These are phyloP conservation scores for Ceriagrion tenellum DNA, from an alignment of 2,888 invertebrate genomes.

Conservation along the genomic window DNA sequence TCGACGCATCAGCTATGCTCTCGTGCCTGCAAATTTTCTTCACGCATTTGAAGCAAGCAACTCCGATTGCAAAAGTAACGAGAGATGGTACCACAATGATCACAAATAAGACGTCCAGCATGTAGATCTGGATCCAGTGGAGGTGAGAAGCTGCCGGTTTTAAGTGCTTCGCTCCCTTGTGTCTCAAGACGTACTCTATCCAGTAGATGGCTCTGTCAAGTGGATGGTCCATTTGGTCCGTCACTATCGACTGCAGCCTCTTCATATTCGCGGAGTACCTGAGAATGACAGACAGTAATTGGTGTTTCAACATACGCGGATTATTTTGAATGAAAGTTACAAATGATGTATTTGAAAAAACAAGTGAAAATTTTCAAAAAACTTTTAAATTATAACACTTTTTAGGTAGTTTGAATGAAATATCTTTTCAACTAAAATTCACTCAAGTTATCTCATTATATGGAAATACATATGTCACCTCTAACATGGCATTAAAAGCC, in stretches of 20 bases:
- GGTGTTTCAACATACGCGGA: no score
- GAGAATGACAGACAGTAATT: no score
- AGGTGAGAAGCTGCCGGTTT: slow-evolving; percentile 57
- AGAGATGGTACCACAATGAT: background rate
- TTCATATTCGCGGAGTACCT: slow-evolving; percentile 55
- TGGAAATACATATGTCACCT: no score
- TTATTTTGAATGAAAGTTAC: no score
- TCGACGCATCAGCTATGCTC: background rate
- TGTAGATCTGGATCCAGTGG: slow-evolving; percentile 54
- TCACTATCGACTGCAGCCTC: background rate
- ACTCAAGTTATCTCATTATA: no score
- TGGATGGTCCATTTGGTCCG: slow-evolving; percentile 68
- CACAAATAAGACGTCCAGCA: slow-evolving; percentile 42
- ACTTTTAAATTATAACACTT: no score
- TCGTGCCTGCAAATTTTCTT: background rate
- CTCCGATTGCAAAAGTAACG: background rate
- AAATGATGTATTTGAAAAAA: no score
- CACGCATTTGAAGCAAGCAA: background rate
- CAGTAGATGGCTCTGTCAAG: slow-evolving; percentile 69
- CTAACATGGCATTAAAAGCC: no score
- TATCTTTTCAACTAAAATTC: no score
- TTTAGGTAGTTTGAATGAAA: no score
- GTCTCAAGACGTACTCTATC: slow-evolving; percentile 69
- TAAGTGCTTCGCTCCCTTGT: slow-evolving; percentile 68
- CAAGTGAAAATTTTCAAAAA: no score